Evolutionary conservation across 2,888 invertebrate species (phyloP).

Genomic region (Clunio marinus): DNA sequence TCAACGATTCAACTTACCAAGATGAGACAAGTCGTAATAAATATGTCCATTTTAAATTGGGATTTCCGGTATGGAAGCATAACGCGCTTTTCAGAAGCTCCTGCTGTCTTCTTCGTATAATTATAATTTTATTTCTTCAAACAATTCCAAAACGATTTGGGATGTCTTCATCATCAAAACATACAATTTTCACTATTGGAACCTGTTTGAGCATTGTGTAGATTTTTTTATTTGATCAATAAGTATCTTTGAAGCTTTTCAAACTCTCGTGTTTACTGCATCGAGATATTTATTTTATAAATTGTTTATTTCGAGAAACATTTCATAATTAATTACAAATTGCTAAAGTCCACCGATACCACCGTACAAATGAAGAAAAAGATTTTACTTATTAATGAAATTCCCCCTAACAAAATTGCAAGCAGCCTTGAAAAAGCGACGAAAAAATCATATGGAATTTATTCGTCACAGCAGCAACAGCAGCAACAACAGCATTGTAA

Average conservation of each 20-base stretch:
- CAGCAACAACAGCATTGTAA: conserved; percentile 6
- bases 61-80: neutral
- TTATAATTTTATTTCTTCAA: conserved; percentile 17
- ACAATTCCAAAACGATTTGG: neutral
- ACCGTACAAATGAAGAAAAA: neutral
- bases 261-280: conserved; percentile 1
- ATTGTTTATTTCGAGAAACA: conserved; percentile 19
- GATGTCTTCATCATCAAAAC: conserved; percentile 27
- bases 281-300: conserved; percentile 21
- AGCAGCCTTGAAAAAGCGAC: conserved; percentile 36
- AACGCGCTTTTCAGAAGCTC: neutral
- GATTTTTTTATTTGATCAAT: neutral
- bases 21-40: conserved; percentile 23
- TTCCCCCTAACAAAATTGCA: conserved; percentile 15
- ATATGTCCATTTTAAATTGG: neutral
- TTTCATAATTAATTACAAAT: conserved; percentile 39
- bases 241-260: neutral
- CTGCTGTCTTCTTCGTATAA: neutral
- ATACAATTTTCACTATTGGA: conserved; percentile 29
- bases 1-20: conserved; percentile 30
- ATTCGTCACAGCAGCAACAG: neutral
- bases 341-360: conserved; percentile 32
- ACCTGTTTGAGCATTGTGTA: conserved; percentile 29
- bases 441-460: conserved; percentile 37
- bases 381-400: neutral